Conservation (phyloP, 2,888 invertebrate species). For the Litoditis marina region DNA sequence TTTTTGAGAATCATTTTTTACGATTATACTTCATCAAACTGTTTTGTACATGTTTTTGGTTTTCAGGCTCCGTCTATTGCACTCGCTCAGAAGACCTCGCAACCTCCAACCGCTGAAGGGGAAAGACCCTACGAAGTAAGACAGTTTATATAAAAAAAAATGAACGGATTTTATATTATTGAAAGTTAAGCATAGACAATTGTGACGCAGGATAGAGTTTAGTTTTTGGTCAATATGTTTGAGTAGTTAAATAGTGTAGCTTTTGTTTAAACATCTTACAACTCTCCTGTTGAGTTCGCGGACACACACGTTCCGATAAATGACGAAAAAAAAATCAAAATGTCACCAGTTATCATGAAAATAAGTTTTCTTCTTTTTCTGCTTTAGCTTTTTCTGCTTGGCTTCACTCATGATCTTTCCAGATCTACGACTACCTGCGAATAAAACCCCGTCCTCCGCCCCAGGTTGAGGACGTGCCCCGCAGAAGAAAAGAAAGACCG, state of each 20-base stretch:
- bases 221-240: conserved; percentile 19
- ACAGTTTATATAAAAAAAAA: not conserved
- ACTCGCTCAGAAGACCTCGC: conserved; percentile 21
- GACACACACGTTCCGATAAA: not conserved
- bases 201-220: too few relatives aligned
- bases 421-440: conserved; percentile 53
- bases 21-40: too few relatives aligned
- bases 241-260: not conserved
- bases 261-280: too few relatives aligned
- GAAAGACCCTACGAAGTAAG: conserved; percentile 23
- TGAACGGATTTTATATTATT: too few relatives aligned
- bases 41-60: too few relatives aligned
- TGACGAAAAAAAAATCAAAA: too few relatives aligned
- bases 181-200: too few relatives aligned
- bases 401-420: not conserved
- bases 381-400: too few relatives aligned
- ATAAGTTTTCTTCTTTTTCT: too few relatives aligned
- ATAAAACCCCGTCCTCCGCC: conserved; percentile 40
- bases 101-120: conserved; percentile 25
- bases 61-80: conserved; percentile 21
- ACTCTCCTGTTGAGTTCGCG: not conserved
- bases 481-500: not conserved
- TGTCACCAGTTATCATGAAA: too few relatives aligned
- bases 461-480: conserved; percentile 28
- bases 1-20: too few relatives aligned